Evolutionary conservation across 2,888 invertebrate genomes (phyloP).

Genomic region (Sinelater perroti): DNA sequence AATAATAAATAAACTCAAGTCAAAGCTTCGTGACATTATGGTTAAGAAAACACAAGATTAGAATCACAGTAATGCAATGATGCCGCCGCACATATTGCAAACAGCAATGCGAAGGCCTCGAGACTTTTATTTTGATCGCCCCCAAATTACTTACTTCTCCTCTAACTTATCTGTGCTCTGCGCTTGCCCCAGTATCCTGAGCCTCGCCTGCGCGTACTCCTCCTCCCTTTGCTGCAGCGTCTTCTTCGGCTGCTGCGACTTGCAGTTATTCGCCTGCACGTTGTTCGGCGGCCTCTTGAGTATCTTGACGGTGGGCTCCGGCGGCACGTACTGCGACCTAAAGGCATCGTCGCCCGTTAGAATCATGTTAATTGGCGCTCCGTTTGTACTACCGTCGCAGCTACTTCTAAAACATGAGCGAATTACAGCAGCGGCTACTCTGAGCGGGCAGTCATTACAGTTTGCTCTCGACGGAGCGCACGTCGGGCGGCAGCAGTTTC

Average conservation of each 20-base stretch:
- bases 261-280: slow-evolving; percentile 65
- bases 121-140: too few species aligned
- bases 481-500: slow-evolving; percentile 56
- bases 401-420: slow-evolving; percentile 43
- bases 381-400: slow-evolving; percentile 56
- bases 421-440: too few species aligned
- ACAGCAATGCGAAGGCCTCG: too few species aligned
- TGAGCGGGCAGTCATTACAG: slow-evolving; percentile 49
- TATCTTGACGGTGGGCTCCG: slow-evolving; percentile 85
- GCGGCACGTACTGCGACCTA: slow-evolving; percentile 81
- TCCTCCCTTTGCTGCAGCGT: slow-evolving; percentile 89
- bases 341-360: slow-evolving; percentile 81
- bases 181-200: slow-evolving; percentile 89
- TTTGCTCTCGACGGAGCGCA: slow-evolving; percentile 51
- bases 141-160: slow-evolving; percentile 66
- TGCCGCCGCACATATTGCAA: too few species aligned
- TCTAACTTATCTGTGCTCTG: slow-evolving; percentile 79
- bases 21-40: too few species aligned
- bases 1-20: too few species aligned
- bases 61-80: too few species aligned
- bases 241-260: slow-evolving; percentile 79
- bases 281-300: slow-evolving; percentile 74
- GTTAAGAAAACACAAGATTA: too few species aligned
- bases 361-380: slow-evolving; percentile 72
- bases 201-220: slow-evolving; percentile 91